A percentile compares a stretch with the other conserved stretches of the same genome.
These are phyloP conservation scores for Leucopsar rothschildi DNA, from an alignment of 2,113 vertebrate genomes.

Conservation along the genomic window DNA sequence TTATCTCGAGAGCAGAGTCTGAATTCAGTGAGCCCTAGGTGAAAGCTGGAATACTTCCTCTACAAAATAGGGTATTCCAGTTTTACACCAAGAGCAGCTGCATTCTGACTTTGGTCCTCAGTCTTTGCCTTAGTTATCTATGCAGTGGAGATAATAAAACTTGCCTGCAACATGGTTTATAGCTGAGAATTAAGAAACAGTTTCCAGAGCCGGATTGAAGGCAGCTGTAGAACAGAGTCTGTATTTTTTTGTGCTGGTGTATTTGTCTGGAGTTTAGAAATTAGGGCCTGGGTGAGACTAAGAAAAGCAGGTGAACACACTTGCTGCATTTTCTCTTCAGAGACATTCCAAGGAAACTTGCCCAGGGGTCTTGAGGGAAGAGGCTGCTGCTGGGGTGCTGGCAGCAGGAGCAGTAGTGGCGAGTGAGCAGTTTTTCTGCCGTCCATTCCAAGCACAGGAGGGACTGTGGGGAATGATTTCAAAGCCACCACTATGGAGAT, in stretches of 20 bases:
- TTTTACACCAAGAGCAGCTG: not conserved
- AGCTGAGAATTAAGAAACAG: not conserved
- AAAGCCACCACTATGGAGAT: conserved; percentile 81
- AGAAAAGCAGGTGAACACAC: not conserved
- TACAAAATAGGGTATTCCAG: not conserved
- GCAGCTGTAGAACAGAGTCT: not conserved
- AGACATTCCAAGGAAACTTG: not conserved
- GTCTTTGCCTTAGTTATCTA: not conserved
- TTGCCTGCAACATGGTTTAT: not conserved
- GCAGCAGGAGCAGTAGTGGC: conserved; percentile 8
- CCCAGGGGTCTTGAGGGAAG: not conserved
- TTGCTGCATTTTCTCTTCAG: not conserved
- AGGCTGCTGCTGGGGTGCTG: not conserved
- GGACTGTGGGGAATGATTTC: conserved; percentile 66
- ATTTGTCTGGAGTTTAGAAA: not conserved
- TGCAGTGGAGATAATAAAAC: not conserved
- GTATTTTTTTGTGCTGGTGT: not conserved
- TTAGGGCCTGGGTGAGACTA: not conserved
- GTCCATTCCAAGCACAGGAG: not conserved
- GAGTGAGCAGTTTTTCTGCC: conserved; percentile 6
- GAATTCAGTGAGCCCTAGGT: not conserved
- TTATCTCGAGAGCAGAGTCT: not conserved
- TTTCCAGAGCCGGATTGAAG: not conserved
- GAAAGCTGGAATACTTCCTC: not conserved
- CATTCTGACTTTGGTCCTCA: not conserved